Percentiles rank a stretch among this genome's conserved stretches.
Evolutionary conservation across 2,113 vertebrate species (phyloP).

Genomic region (Oncorhynchus clarkii): DNA sequence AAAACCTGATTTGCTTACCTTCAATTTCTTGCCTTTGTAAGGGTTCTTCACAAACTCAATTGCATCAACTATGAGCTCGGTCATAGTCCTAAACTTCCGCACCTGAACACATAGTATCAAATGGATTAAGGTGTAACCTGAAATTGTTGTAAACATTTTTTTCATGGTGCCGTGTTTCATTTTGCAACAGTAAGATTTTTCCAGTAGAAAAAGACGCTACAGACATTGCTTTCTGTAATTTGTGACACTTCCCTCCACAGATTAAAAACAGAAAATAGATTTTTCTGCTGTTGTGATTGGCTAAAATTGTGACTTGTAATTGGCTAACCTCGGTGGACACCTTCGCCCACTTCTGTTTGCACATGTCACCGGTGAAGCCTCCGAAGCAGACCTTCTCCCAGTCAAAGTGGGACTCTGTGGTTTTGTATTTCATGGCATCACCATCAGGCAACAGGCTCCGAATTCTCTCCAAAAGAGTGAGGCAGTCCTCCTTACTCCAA

Average conservation of each 20-base stretch:
- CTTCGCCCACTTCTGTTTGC: constrained; percentile 76
- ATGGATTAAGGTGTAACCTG: background rate
- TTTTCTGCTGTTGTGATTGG: background rate
- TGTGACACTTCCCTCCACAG: background rate
- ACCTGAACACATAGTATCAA: constrained; percentile 57
- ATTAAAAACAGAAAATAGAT: background rate
- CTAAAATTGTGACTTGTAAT: background rate
- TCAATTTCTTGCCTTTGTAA: constrained; percentile 80
- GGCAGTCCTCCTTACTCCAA: constrained; percentile 76
- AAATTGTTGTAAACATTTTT: background rate
- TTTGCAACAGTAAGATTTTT: too few species aligned
- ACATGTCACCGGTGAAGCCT: constrained; percentile 73
- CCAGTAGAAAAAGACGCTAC: too few species aligned
- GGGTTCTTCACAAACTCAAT: constrained; percentile 78
- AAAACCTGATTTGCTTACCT: constrained; percentile 55
- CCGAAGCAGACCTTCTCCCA: constrained; percentile 78
- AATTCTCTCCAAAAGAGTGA: constrained; percentile 75
- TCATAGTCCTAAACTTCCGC: constrained; percentile 78
- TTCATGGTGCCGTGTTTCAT: too few species aligned
- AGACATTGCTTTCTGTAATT: background rate
- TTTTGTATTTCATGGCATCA: constrained; percentile 77
- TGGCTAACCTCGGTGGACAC: constrained; percentile 70
- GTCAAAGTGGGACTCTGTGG: constrained; percentile 79
- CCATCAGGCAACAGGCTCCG: constrained; percentile 66
- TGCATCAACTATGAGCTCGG: constrained; percentile 76